Conservation (phyloP, 2,797 vertebrate genomes). For the Danio jaintianensis region DNA sequence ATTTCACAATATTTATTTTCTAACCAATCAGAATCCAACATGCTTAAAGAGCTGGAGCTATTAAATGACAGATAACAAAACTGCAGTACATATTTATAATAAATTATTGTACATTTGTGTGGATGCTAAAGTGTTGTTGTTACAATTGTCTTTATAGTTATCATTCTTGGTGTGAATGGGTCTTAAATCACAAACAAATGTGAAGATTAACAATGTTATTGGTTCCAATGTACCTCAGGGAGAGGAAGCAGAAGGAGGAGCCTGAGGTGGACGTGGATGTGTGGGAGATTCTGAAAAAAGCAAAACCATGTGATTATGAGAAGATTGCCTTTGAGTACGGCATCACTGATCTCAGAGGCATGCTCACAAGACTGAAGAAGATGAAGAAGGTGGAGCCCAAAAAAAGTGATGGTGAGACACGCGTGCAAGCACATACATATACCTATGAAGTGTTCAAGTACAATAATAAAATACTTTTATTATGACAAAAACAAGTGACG, state of each 20-base stretch:
- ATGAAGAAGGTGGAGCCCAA: slow-evolving; percentile 85
- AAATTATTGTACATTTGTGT: too few relatives aligned
- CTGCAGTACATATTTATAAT: too few relatives aligned
- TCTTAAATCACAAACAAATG: not conserved
- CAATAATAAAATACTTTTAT: not conserved
- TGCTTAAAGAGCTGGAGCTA: too few relatives aligned
- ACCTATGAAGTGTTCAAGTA: not conserved
- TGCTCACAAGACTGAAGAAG: slow-evolving; percentile 90
- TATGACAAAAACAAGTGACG: not conserved
- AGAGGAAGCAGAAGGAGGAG: slow-evolving; percentile 75
- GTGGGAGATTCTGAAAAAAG: slow-evolving; percentile 86
- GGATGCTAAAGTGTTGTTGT: too few relatives aligned
- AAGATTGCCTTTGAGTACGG: slow-evolving; percentile 91
- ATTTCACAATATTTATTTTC: too few relatives aligned
- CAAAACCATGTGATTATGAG: slow-evolving; percentile 91
- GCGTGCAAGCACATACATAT: not conserved
- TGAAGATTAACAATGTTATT: not conserved
- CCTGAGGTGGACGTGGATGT: slow-evolving; percentile 85
- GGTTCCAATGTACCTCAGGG: slow-evolving; percentile 63
- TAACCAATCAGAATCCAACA: too few relatives aligned
- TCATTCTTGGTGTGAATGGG: too few relatives aligned
- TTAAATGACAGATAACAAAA: too few relatives aligned
- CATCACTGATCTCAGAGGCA: slow-evolving; percentile 91
- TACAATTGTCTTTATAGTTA: too few relatives aligned
- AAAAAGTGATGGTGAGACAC: slow-evolving; percentile 82